Base-by-base conservation (phyloP, 2,113 vertebrate genomes). In the Cottus gobio region DNA sequence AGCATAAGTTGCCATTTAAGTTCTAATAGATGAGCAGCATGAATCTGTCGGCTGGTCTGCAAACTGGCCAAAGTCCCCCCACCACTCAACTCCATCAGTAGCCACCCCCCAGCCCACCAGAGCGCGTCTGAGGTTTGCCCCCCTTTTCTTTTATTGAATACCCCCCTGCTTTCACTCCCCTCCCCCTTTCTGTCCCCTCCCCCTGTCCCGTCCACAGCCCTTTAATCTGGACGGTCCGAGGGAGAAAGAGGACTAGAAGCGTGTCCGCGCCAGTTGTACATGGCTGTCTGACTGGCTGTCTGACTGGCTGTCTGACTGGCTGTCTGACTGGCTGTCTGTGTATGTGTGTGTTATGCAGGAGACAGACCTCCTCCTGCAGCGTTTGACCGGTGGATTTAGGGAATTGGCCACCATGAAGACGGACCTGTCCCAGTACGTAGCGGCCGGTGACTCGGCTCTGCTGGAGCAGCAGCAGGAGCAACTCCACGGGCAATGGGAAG, bases 391-490 rank as follows among this genome's bases (percentile, higher is more conserved):
- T 62, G 87, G 93, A 87, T 80, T 97, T 86, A 92, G 88, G 86
- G 95, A 97, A 68, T 82, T 97, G 91, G 90, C 71, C 82, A 90
- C 90, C 82, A 93, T 96, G 96, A 97, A 96, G 93, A 92, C 85
- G 1, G 94, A 96, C 71, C 87, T 98, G 87, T 93, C 94, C 1
- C 93, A 91, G 82, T 95, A 93, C 28, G 84, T 97, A 66, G 87
- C 95, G 5, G 88, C 90, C 1, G 94, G 95, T 34, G 97, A 97
- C 88, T 85, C 94, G 20, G 64, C 93, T 79, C 92, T 97, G 87
- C 91, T 97, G 77, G 89, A 95, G 87, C 96, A 96, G 86, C 96
- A 96, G 83, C 94, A 96, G 34, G 95, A 96, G 13, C 94, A 95
- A 50, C 87, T 99, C 85, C 96, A 96, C 86, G 73, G 90, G 63